These are phyloP conservation scores for Acanthochromis polyacanthus DNA, from an alignment of 2,113 vertebrate genomes.

Conservation along the genomic window DNA sequence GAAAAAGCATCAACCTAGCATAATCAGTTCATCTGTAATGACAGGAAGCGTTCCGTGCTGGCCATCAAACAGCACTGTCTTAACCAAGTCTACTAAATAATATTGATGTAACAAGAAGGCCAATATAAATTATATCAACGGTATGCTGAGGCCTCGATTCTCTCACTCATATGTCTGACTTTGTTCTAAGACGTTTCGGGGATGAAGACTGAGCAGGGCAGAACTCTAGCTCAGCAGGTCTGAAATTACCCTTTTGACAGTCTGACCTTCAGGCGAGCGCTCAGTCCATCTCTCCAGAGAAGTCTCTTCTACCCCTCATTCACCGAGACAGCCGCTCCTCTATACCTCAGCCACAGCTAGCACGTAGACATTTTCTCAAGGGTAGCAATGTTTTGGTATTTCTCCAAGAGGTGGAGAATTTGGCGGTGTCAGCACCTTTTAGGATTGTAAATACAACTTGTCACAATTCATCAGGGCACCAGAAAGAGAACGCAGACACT, in stretches of 20 bases:
- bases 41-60: constrained; percentile 25
- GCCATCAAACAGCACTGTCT: constrained; percentile 25
- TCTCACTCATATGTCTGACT: background rate
- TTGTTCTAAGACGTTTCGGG: constrained; percentile 24
- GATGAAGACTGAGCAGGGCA: constrained; percentile 14
- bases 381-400: constrained; percentile 47
- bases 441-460: constrained; percentile 76
- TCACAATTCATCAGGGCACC: constrained; percentile 71
- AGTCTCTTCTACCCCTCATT: constrained; percentile 36
- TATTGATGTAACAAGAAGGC: constrained; percentile 18
- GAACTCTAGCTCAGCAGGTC: constrained; percentile 34
- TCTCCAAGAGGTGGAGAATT: constrained; percentile 58
- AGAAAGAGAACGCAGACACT: constrained; percentile 54
- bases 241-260: constrained; percentile 51
- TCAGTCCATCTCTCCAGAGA: constrained; percentile 46
- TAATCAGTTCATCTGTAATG: constrained; percentile 40
- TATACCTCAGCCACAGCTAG: constrained; percentile 19
- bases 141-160: constrained; percentile 3
- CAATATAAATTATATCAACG: constrained; percentile 23
- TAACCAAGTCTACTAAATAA: constrained; percentile 14
- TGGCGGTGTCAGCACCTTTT: constrained; percentile 72
- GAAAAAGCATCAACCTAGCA: constrained; percentile 14
- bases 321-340: constrained; percentile 40
- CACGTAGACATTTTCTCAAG: constrained; percentile 45
- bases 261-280: constrained; percentile 55